Evolutionary conservation across 1,140 invertebrate species (phyloP).

Genomic region (Drosophila asahinai): DNA sequence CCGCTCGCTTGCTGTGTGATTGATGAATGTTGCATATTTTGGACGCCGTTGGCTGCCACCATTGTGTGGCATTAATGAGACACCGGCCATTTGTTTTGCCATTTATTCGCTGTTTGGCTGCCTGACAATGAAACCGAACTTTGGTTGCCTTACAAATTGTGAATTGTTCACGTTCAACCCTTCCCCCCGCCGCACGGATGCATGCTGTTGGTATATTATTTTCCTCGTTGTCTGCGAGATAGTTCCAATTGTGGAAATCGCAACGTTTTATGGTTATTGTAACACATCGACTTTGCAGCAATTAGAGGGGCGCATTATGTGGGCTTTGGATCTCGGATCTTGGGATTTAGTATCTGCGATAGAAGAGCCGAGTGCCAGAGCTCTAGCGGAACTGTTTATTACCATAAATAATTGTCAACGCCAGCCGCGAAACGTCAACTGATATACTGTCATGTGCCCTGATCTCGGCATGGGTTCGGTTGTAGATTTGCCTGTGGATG

Average conservation of each 20-base stretch:
- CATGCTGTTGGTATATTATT: conserved; percentile 6
- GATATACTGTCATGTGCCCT: conserved; percentile 72
- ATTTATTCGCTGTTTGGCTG: conserved; percentile 48
- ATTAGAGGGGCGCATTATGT: conserved; percentile 74
- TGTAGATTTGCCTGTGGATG: conserved; percentile 19
- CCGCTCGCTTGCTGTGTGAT: conserved; percentile 67
- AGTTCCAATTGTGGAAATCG: conserved; percentile 43
- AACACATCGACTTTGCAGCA: conserved; percentile 62
- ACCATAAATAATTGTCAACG: conserved; percentile 84
- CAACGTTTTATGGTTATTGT: conserved; percentile 64
- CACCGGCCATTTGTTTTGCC: conserved; percentile 77
- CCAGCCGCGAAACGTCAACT: conserved; percentile 70
- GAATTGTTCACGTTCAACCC: conserved; percentile 22
- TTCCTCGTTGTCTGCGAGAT: conserved; percentile 26
- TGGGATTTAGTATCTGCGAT: conserved; percentile 47
- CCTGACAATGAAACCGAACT: conserved; percentile 64
- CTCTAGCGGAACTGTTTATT: conserved; percentile 77
- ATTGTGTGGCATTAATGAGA: conserved; percentile 82
- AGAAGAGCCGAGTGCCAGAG: conserved; percentile 37
- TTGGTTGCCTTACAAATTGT: conserved; percentile 62
- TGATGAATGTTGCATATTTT: conserved; percentile 83
- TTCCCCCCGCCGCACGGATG: neutral
- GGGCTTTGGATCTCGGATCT: conserved; percentile 33
- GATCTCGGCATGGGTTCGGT: conserved; percentile 39
- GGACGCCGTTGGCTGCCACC: conserved; percentile 71